Base-by-base conservation (phyloP, 2,888 invertebrate species). In the Autographa pulchrina region DNA sequence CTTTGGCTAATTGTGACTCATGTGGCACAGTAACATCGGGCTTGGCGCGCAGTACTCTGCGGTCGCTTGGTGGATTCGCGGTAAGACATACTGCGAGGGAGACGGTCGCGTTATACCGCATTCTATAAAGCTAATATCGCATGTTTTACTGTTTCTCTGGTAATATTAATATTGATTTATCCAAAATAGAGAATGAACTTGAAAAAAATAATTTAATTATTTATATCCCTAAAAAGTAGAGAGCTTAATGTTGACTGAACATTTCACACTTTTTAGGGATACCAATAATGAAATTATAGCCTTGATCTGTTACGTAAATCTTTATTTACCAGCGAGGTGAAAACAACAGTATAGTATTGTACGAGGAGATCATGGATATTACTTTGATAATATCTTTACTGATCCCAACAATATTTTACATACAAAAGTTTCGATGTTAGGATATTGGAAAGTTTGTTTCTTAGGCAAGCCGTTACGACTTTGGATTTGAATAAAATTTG, bases 381-480 rank as follows among this genome's bases (percentile, higher is more conserved):
- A 56, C 54, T 56, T 56, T 56, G 54, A 56, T 56, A 25, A 56
- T 56, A 25, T 25, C 54, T 56, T 56, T 25, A 14, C 54, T 25
- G 54, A 56, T 56, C 54, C 54, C 54, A 13, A 18, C 13, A 56
- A 25, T 56, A 56, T 56, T 56, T 56, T 56, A 56, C 54, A 56
- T 56, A 56, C 20, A 25, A 56, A 56, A 56, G 20, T 56, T 56
- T 56, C 13, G 11, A 56, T 56, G 13, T 25, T 25, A 11, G 11
- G 25, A 56, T 56, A 56, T 56, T 56, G 25, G 54, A 13, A 25
- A 56, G 54, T 56, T 56, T 56, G 54, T 56, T 56, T 25, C 54
- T 25, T 13, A 20, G 13, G 14, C 11, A 25, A 20, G 54, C 25
- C 11, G 9, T 18, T 7, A 52, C 18, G n/a, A 18, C 52, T 54